phyloP scores from a whole-genome alignment of 1,140 invertebrate genomes.

The Alviniconcha marisindica region DNA sequence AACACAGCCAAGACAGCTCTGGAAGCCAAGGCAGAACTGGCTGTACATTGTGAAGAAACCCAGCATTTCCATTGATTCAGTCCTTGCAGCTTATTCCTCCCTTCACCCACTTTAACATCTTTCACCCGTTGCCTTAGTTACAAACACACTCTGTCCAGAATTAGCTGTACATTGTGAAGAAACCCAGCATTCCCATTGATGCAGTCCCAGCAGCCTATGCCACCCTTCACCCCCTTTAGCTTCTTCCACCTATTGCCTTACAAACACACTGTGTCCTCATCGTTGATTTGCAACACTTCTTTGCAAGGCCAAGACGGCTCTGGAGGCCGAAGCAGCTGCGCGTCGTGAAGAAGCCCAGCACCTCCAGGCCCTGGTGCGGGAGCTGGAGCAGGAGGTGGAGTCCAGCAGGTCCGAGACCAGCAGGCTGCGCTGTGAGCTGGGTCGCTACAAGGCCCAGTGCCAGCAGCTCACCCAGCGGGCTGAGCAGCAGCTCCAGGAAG shows the following conservation, averaged over 20 bases:
- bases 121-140: no score
- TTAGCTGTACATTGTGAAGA: no score
- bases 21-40: no score
- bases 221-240: not conserved
- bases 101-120: no score
- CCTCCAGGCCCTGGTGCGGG: constrained; percentile 26
- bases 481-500: constrained; percentile 18
- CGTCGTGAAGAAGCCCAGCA: constrained; percentile 4
- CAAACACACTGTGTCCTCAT: not conserved
- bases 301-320: constrained; percentile 1
- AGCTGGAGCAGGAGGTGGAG: constrained; percentile 28
- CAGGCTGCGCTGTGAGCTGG: constrained; percentile 33
- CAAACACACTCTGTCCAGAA: no score
- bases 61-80: no score
- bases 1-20: no score
- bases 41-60: no score
- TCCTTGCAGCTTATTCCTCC: no score
- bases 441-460: constrained; percentile 28
- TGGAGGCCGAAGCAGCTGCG: not conserved
- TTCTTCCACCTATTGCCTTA: not conserved
- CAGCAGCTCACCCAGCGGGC: constrained; percentile 31
- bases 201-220: not conserved
- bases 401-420: constrained; percentile 23
- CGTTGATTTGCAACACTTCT: not conserved
- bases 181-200: not conserved